phyloP scores from a whole-genome alignment of 2,797 vertebrate genomes.

The Crocidura indochinensis region DNA sequence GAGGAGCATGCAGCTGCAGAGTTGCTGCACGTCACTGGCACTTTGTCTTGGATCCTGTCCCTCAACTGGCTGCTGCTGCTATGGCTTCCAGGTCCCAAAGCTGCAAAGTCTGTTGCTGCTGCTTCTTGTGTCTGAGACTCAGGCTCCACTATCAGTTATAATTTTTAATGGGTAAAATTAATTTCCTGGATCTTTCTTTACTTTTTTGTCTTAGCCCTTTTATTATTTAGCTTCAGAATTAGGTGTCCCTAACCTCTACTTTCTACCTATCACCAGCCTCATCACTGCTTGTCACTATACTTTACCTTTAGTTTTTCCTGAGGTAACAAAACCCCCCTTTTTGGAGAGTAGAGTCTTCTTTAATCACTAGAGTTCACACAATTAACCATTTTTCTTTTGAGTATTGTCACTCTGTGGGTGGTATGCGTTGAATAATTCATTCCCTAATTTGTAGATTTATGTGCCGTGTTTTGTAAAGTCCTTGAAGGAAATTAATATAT shows the following conservation, averaged over 20 bases:
- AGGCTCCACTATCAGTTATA: not conserved
- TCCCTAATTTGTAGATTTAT: not conserved
- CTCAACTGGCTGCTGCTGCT: too few relatives aligned
- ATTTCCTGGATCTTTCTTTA: slow-evolving; percentile 35
- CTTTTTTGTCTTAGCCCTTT: not conserved
- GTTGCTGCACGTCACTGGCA: too few relatives aligned
- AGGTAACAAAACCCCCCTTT: not conserved
- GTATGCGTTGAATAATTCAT: slow-evolving; percentile 3
- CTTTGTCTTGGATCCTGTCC: too few relatives aligned
- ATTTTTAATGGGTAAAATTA: not conserved
- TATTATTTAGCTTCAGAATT: not conserved
- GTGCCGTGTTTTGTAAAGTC: not conserved
- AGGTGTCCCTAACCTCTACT: not conserved
- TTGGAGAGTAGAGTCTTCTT: not conserved
- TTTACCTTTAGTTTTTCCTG: not conserved
- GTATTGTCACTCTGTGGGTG: not conserved
- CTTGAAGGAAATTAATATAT: slow-evolving; percentile 10
- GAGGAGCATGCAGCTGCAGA: too few relatives aligned
- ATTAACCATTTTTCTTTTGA: slow-evolving; percentile 14
- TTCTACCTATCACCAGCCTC: not conserved
- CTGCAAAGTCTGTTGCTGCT: too few relatives aligned
- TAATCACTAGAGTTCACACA: not conserved
- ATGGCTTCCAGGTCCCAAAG: too few relatives aligned
- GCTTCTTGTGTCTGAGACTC: too few relatives aligned
- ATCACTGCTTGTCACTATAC: not conserved